Base-by-base conservation (phyloP, 2,888 invertebrate species). In the Acleris sparsana region DNA sequence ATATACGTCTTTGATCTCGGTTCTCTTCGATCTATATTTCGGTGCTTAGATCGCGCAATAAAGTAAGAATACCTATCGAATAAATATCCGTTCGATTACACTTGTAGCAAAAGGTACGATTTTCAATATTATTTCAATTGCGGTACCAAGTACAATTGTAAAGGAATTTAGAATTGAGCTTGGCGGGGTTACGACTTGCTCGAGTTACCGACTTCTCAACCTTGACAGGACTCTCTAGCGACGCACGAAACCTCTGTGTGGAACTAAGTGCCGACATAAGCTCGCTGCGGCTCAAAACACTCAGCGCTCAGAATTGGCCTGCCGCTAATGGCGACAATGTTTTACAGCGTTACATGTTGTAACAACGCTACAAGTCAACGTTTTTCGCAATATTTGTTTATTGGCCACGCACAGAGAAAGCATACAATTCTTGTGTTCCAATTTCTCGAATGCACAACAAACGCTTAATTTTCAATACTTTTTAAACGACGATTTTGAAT, bases 131-230 rank as follows among this genome's bases (percentile, higher is more conserved):
- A 39, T 48, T 17, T 62, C 44, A 43, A 56, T 33, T 5, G 39
- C 51, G 20, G 39, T 18, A 62, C 52, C 16, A 56, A 22, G 49
- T 4, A 51, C 13, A 16, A 22, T 48, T 43, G 18, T 29, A 56
- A 11, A 25, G 25, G 7, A 25, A 25, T 25, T 25, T 25, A 25
- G 72, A 73, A 79, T 76, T 73, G 74, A 63, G 73, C 77, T 71
- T 75, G 74, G 75, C 71, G 68, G 69, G 71, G 74, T 72, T 61
- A 72, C 73, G 73, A 80, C 77, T 79, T 79, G 80, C 75, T 78
- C 75, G 78, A 78, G 75, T 80, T 78, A 78, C 77, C 77, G 79
- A 81, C 71, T 79, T 82, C 75, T 67, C 67, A 65, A 70, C 71
- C 69, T 68, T 72, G 72, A 70, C 73, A 69, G 68, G 71, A 72